Evolutionary conservation across 1,140 invertebrate species (phyloP), one percentile per base, ranked within the genome.

Genomic region (Laupala kohalensis): DNA sequence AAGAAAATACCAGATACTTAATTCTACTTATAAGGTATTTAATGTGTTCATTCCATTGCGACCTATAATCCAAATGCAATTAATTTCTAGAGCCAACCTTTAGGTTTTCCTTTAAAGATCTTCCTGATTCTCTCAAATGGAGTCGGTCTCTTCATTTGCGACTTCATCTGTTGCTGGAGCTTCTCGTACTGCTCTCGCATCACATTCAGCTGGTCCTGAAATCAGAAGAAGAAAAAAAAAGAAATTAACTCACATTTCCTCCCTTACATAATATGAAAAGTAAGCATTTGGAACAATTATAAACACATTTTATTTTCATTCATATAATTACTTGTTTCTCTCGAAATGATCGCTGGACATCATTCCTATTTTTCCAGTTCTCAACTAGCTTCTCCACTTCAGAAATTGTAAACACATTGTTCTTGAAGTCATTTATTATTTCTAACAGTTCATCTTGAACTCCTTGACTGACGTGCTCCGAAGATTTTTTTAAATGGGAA

Each of bases 391-490:
- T 87, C 80, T 94, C 92, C 0, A 93, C 90, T 81, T 94, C 91
- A 4, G 87, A 84, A 75, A 94, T 91, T 0, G 91, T 91, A 70
- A 92, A 91, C 1, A 93, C 90, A 76, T 94, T 93, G 76, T 94
- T 93, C 79, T 94, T 95, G 76, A 93, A 94, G 76, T 94, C 92
- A 75, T 91, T 92, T 75, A 95, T 92, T 25, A 95, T 92, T 81
- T 94, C 92, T 0, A 90, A 84, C 62, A 95, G 81, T 78, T 94
- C 92, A 71, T 92, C 90, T 77, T 94, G 88, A 0, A 81, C 81
- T 66, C 80, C 26, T 26, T 70, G 69, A 25, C 26, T 26, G 6
- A 64, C 19, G 5, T 70, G 69, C 12, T 71, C 70, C 4, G 15
- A 19, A 0, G 63, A 28, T 26, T 71, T 71, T 24, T 71, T 71